Evolutionary conservation across 2,113 vertebrate species (phyloP), one percentile per base, ranked within the genome.

Genomic region (Neolamprologus hecqui): DNA sequence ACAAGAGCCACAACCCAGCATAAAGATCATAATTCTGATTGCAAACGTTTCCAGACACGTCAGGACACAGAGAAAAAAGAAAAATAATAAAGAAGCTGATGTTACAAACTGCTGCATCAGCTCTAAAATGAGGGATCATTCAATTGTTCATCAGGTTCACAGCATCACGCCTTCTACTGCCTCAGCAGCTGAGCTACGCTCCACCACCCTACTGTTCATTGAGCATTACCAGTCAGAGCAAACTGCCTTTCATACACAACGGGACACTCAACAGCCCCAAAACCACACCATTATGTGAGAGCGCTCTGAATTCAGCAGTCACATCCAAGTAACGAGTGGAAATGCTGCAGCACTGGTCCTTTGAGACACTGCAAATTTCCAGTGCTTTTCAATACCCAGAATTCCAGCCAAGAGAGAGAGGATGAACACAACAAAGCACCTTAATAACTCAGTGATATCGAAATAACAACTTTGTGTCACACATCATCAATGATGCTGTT

Each of bases 381-480:
- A 75, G 0, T 68, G 83, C 84, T 92, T 92, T 90, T 94, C 93
- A 95, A 87, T 57, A 96, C 94, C 94, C 95, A 95, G 88, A 95
- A 89, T 95, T 94, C 95, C 92, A 90, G 83, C 90, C 90, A 92
- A 86, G 84, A 91, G 82, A 92, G 49, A 82, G 65, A 65, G 51
- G 77, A 81, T 33, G 33, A 65, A 82, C 79, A 28, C 45, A 40
- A n/a, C 1, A 86, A 90, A 81, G 83, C 79, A 89, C 83, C 81
- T 31, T 54, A 54, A 89, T 86, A 93, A 26, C 86, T 87, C 58
- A 53, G 79, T 28, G 54, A 60, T 2, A 81, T 8, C 1, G 11
- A 60, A 58, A 45, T 28, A 57, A 7, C 35, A 81, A 31, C 15
- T 49, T 49, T 31, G 40, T 47, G n/a, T 47, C 68, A 73, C 37